Evolutionary conservation across 2,113 vertebrate genomes (phyloP).

Genomic region (Muntiacus reevesi): DNA sequence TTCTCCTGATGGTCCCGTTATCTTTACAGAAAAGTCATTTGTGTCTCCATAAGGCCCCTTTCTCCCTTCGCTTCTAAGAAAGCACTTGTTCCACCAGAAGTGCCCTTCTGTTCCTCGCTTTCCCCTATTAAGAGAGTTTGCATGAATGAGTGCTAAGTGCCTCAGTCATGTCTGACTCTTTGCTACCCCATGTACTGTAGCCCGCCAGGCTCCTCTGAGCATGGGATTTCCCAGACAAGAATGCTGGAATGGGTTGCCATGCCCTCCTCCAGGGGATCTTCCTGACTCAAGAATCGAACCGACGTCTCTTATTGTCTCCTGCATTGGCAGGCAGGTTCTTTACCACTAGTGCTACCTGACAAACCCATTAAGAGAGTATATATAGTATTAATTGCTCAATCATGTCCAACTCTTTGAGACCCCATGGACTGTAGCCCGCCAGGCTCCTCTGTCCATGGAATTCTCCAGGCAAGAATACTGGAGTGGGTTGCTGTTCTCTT

Average conservation of each 20-base stretch:
- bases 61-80: neutral
- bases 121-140: neutral
- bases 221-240: too few species aligned
- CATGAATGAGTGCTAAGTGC: neutral
- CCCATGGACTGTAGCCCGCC: neutral
- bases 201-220: too few species aligned
- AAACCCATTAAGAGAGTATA: neutral
- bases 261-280: neutral
- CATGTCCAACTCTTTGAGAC: neutral
- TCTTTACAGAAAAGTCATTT: neutral
- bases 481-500: neutral
- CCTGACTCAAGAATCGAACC: neutral
- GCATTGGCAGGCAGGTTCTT: neutral
- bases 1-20: neutral
- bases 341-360: neutral
- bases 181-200: neutral
- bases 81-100: neutral
- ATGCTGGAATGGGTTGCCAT: too few species aligned
- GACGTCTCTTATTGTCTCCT: neutral
- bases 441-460: neutral
- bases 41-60: neutral
- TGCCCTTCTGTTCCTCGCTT: neutral
- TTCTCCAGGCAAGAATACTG: neutral
- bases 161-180: neutral
- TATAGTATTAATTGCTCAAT: neutral